Percentiles rank a stretch among this genome's conserved stretches.
phyloP scores from a whole-genome alignment of 2,797 vertebrate species.

The Sebastes trivittatus region DNA sequence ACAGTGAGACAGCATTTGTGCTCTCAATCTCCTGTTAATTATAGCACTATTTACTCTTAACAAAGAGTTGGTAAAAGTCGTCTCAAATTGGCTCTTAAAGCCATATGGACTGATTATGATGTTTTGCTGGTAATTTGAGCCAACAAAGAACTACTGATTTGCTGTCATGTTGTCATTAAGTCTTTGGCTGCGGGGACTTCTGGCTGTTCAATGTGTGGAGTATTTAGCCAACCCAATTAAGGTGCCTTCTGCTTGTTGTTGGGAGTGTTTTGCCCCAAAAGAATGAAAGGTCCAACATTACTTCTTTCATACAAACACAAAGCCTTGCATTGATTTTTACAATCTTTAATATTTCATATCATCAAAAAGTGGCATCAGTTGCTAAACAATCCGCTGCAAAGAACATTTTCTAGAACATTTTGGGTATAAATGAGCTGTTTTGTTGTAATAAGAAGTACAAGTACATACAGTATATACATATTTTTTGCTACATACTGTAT shows the following conservation, averaged over 20 bases:
- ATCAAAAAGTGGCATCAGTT: slow-evolving; percentile 50
- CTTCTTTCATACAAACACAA: slow-evolving; percentile 17
- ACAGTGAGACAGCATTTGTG: background rate
- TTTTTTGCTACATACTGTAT: slow-evolving; percentile 45
- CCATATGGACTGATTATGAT: background rate
- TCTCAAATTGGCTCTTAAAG: background rate
- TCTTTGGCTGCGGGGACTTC: background rate
- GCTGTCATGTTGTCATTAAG: slow-evolving; percentile 8
- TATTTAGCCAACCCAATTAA: background rate
- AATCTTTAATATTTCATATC: slow-evolving; percentile 65
- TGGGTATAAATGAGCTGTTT: slow-evolving; percentile 49
- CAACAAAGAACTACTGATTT: background rate
- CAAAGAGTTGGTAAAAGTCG: background rate
- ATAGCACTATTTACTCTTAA: background rate
- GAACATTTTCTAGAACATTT: slow-evolving; percentile 43
- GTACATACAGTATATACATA: slow-evolving; percentile 48
- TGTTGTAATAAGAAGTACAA: slow-evolving; percentile 37
- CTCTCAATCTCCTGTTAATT: background rate
- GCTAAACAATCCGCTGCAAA: slow-evolving; percentile 60
- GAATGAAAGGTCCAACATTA: background rate
- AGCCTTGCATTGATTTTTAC: slow-evolving; percentile 11
- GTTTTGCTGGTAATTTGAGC: background rate
- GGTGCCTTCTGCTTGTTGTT: background rate
- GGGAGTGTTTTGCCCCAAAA: background rate
- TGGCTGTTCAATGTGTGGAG: background rate